These are phyloP conservation scores for Ovis canadensis DNA, from an alignment of 2,113 vertebrate species.

Conservation along the genomic window DNA sequence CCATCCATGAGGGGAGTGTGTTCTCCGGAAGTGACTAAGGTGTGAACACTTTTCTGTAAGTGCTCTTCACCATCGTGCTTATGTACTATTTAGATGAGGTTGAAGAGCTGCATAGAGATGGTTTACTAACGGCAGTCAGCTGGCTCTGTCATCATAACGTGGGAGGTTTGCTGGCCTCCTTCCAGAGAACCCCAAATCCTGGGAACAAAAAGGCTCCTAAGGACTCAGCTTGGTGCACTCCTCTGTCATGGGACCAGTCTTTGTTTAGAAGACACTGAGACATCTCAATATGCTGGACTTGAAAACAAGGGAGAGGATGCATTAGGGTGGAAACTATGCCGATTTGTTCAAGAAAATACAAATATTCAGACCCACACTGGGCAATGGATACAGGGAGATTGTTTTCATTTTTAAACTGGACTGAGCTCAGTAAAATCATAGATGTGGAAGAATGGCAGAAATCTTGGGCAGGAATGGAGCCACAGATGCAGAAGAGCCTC, in stretches of 20 bases:
- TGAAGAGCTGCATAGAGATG: background rate
- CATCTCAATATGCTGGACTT: background rate
- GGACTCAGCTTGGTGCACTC: background rate
- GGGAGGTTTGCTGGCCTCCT: background rate
- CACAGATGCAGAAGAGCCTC: background rate
- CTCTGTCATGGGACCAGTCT: fast-evolving
- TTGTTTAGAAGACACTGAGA: background rate
- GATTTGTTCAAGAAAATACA: background rate
- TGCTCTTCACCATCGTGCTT: background rate
- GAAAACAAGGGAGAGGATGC: background rate
- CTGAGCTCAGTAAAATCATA: background rate
- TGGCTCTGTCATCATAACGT: background rate
- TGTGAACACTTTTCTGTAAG: background rate
- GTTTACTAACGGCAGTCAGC: background rate
- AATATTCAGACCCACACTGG: background rate
- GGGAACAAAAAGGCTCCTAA: background rate
- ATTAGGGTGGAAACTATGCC: background rate
- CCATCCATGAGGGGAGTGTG: background rate
- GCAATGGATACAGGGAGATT: background rate
- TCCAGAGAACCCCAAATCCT: background rate
- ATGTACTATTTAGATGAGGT: background rate
- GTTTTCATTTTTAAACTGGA: background rate
- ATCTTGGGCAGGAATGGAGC: background rate
- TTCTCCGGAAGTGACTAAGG: background rate
- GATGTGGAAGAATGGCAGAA: background rate